phyloP scores from a whole-genome alignment of 2,888 invertebrate species.

The Pammene aurita region DNA sequence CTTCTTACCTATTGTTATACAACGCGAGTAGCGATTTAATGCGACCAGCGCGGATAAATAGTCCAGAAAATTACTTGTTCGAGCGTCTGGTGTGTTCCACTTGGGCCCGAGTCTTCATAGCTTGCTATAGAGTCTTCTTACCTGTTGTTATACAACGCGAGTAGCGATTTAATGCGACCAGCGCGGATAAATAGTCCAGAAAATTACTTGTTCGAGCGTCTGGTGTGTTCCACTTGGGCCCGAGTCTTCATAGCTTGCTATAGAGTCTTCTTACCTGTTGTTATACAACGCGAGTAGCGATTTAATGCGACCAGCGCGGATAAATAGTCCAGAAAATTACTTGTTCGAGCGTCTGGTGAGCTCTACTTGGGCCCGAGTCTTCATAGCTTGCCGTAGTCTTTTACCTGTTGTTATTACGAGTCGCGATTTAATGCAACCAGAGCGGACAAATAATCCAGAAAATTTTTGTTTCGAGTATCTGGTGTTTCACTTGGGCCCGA shows the following conservation, averaged over 20 bases:
- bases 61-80: constrained; percentile 65
- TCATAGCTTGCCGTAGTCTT: too few species aligned
- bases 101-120: constrained; percentile 2
- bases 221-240: constrained; percentile 27
- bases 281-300: constrained; percentile 51
- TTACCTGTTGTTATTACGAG: constrained; percentile 36
- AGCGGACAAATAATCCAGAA: constrained; percentile 69
- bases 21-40: constrained; percentile 55
- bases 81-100: constrained; percentile 36
- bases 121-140: too few species aligned
- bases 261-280: constrained; percentile 14
- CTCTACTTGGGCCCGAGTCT: constrained; percentile 21
- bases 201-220: constrained; percentile 56
- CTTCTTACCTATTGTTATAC: constrained; percentile 45
- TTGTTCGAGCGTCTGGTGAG: constrained; percentile 42
- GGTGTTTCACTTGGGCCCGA: constrained; percentile 22
- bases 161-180: constrained; percentile 60
- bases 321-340: constrained; percentile 72
- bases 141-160: constrained; percentile 42
- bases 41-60: constrained; percentile 66
- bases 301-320: constrained; percentile 63
- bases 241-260: background rate
- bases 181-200: constrained; percentile 68
- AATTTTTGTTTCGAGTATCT: constrained; percentile 54
- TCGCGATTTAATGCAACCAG: constrained; percentile 60